phyloP scores from a whole-genome alignment of 2,888 invertebrate genomes.

The Fragum sueziense region DNA sequence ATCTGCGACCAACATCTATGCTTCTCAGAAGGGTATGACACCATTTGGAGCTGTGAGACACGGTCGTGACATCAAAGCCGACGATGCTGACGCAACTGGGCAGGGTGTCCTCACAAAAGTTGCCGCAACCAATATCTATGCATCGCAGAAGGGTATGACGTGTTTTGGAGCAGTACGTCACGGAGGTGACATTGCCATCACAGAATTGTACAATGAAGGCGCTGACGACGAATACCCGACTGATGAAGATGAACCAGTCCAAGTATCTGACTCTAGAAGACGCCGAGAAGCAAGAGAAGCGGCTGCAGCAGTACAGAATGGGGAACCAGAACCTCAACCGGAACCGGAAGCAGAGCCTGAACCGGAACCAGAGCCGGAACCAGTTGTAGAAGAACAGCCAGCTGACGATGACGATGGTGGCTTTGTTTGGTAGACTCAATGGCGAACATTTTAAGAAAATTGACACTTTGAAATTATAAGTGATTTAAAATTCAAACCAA shows the following conservation, averaged over 20 bases:
- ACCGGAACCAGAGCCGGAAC: conserved; percentile 36
- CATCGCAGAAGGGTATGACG: conserved; percentile 77
- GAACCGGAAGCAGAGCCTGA: conserved; percentile 40
- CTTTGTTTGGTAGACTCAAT: conserved; percentile 46
- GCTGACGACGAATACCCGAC: conserved; percentile 44
- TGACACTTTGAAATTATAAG: neutral
- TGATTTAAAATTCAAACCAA: no score
- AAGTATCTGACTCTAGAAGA: conserved; percentile 36
- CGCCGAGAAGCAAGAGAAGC: conserved; percentile 41
- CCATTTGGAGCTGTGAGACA: conserved; percentile 57
- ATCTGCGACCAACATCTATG: conserved; percentile 54
- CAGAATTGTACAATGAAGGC: conserved; percentile 48
- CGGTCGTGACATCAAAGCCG: conserved; percentile 53
- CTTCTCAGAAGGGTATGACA: conserved; percentile 60
- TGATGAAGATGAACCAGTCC: conserved; percentile 48
- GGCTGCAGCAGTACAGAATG: conserved; percentile 6
- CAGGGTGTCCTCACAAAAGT: conserved; percentile 71
- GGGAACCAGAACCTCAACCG: conserved; percentile 15
- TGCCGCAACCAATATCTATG: conserved; percentile 79
- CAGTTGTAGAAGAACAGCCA: conserved; percentile 35
- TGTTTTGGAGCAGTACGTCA: conserved; percentile 57
- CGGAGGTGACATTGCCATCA: conserved; percentile 49
- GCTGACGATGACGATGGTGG: conserved; percentile 50
- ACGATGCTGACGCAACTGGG: conserved; percentile 43
- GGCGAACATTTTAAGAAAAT: neutral